phyloP scores from a whole-genome alignment of 2,888 invertebrate species.

The Drosophila planitibia region DNA sequence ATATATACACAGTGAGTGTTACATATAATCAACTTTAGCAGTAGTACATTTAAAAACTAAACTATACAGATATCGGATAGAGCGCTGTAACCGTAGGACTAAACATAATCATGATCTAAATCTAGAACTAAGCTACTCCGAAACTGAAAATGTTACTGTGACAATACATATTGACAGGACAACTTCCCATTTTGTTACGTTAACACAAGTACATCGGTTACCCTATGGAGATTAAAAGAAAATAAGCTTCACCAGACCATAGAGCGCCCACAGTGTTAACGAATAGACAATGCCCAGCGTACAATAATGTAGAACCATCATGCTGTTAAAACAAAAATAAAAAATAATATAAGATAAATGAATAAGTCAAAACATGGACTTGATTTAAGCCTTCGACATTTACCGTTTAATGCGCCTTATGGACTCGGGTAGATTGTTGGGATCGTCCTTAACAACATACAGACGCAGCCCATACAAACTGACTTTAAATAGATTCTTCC shows the following conservation, averaged over 20 bases:
- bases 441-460: conserved; percentile 92
- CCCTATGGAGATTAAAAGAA: conserved; percentile 56
- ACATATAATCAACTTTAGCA: conserved; percentile 33
- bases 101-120: conserved; percentile 45
- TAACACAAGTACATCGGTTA: conserved; percentile 4
- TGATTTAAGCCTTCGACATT: conserved; percentile 4
- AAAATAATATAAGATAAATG: background rate
- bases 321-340: conserved; percentile 51
- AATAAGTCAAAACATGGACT: background rate
- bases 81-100: conserved; percentile 70
- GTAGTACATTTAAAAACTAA: conserved; percentile 53
- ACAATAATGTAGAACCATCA: conserved; percentile 79
- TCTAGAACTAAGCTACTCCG: conserved; percentile 63
- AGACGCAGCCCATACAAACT: conserved; percentile 91
- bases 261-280: conserved; percentile 70
- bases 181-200: conserved; percentile 29
- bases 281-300: conserved; percentile 75
- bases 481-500: conserved; percentile 86
- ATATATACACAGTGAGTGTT: conserved; percentile 43
- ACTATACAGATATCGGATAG: conserved; percentile 69
- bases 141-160: conserved; percentile 31
- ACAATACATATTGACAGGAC: conserved; percentile 22
- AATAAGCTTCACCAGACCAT: conserved; percentile 69
- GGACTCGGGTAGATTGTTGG: conserved; percentile 89
- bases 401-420: conserved; percentile 89